Percentiles rank a stretch among this genome's conserved stretches.
These are phyloP conservation scores for Platycheirus albimanus DNA, from an alignment of 2,888 invertebrate genomes.

Conservation along the genomic window DNA sequence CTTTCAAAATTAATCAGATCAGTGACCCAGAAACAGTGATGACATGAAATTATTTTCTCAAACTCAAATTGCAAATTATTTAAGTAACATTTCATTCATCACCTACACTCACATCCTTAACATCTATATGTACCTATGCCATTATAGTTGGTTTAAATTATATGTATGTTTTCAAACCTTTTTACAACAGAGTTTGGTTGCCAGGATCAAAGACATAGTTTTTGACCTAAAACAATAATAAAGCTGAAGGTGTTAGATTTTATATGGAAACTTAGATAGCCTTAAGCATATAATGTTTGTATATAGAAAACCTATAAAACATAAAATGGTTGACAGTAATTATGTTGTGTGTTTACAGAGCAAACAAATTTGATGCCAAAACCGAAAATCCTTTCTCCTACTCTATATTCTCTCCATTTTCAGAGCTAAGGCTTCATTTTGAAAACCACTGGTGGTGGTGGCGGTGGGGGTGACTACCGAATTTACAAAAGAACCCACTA, in stretches of 20 bases:
- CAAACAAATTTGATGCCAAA: slow-evolving; percentile 38
- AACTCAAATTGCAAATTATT: too few species aligned
- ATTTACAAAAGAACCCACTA: slow-evolving; percentile 47
- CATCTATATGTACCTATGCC: too few species aligned
- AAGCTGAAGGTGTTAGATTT: slow-evolving; percentile 14
- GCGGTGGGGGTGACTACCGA: slow-evolving; percentile 31
- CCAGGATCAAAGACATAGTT: slow-evolving; percentile 15
- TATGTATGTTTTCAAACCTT: too few species aligned
- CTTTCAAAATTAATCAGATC: too few species aligned
- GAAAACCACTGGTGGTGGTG: slow-evolving; percentile 37
- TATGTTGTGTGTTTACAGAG: slow-evolving; percentile 28
- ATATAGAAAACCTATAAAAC: slow-evolving; percentile 12
- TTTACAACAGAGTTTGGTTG: too few species aligned
- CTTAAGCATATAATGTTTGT: not conserved
- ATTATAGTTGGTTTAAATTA: too few species aligned
- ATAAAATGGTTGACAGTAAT: slow-evolving; percentile 37
- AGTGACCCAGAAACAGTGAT: too few species aligned
- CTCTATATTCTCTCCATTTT: too few species aligned
- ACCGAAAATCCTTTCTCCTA: not conserved
- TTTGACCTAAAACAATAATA: slow-evolving; percentile 34
- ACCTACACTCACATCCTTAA: too few species aligned
- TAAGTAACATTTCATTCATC: too few species aligned
- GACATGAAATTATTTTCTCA: too few species aligned
- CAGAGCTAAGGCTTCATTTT: slow-evolving; percentile 42
- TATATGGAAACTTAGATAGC: not conserved